Evolutionary conservation across 2,113 vertebrate genomes (phyloP), one percentile per base, ranked within the genome.

Genomic region (Triplophysa dalaica): DNA sequence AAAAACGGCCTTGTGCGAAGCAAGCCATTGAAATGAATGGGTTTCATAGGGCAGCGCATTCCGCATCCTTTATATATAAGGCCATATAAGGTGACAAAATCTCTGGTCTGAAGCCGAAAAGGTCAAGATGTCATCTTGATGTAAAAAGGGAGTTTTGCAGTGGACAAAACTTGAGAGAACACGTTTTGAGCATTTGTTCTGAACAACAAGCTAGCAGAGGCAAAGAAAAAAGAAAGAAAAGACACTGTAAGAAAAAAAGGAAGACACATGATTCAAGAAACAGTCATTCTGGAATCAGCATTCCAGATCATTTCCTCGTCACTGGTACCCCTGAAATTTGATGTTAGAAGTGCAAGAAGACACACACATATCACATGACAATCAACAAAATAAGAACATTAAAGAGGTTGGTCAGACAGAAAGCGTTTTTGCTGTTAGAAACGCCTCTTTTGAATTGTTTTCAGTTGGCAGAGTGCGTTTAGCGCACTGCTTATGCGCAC

Each of bases 281-380:
- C 75, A 65, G 65, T 75, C n/a, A 73, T 54, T 84, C 85, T 85
- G 87, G 90, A 91, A 91, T 91, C 87, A 52, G 54, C 79, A 88
- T 90, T 90, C 89, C 88, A 89, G 86, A 84, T 87, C 86, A 93
- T 90, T 91, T 89, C 87, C 90, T 89, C 87, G 65, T 86, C 85
- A 84, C 79, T 79, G 81, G 75, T 82, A 81, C 65, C 77, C 70
- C 80, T 85, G 74, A 89, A 86, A 86, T 85, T 43, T 85, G 70
- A 76, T 77, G 87, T 90, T 89, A 90, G 85, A 89, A 89, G 82
- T 80, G 69, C 66, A 84, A 85, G 82, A 86, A 90, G 76, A 87
- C 89, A 86, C 83, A 64, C 74, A 85, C 70, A 87, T 70, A 48
- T 70, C 81, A 82, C 61, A 87, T 69, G 14, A 52, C 60, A 82